These are phyloP conservation scores for Phyllostomus discolor DNA, from an alignment of 2,113 vertebrate species.

Conservation along the genomic window DNA sequence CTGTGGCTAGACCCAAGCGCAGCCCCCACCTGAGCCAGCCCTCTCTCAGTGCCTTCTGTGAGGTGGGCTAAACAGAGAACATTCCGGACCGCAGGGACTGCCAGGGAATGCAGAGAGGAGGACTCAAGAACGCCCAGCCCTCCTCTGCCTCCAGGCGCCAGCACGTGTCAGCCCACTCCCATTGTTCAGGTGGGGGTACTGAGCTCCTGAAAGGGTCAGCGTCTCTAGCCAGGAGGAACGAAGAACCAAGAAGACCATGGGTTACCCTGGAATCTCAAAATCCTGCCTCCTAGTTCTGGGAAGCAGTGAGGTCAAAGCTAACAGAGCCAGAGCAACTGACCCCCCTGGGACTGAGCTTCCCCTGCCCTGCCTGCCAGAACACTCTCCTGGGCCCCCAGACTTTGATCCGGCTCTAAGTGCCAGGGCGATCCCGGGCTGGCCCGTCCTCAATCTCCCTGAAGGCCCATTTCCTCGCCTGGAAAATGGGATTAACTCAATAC, in stretches of 20 bases:
- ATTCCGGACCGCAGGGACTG: no score
- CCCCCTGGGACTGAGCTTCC: not conserved
- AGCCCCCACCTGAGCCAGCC: not conserved
- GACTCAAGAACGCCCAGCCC: not conserved
- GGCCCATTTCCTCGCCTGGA: not conserved
- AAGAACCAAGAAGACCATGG: not conserved
- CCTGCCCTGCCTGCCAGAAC: no score
- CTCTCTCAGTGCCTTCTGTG: not conserved
- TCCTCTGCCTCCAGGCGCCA: not conserved
- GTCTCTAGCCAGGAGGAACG: not conserved
- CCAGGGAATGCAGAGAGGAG: not conserved
- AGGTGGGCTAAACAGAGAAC: not conserved
- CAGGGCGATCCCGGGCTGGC: not conserved
- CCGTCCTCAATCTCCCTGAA: not conserved
- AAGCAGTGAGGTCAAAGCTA: not conserved
- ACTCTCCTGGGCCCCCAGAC: not conserved
- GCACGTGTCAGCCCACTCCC: not conserved
- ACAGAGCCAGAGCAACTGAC: not conserved
- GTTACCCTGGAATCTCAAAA: not conserved
- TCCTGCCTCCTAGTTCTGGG: not conserved
- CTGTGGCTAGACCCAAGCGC: fast-evolving
- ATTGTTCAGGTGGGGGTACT: no score
- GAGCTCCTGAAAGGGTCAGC: not conserved
- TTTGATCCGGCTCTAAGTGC: not conserved
- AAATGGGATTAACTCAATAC: not conserved